phyloP scores from a whole-genome alignment of 2,113 vertebrate genomes.

The Numida meleagris region DNA sequence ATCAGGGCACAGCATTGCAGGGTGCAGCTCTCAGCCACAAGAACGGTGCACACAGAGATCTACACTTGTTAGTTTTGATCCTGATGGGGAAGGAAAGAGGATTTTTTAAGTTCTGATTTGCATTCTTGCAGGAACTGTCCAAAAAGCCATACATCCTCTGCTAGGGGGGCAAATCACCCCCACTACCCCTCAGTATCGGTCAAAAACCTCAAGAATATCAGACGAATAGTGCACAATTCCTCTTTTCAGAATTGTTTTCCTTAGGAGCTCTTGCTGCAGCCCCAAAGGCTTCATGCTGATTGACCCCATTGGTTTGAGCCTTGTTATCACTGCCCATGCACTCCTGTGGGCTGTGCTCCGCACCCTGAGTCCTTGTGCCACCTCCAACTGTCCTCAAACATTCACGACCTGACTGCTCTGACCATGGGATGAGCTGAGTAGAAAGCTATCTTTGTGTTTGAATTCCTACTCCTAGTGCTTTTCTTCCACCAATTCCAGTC shows the following conservation, averaged over 20 bases:
- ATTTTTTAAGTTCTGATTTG: neutral
- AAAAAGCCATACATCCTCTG: neutral
- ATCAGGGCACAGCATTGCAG: fast-evolving
- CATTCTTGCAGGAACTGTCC: neutral
- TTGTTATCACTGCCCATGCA: neutral
- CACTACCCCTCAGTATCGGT: neutral
- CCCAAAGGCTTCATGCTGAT: neutral
- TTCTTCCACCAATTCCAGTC: neutral
- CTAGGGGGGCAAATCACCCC: neutral
- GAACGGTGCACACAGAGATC: neutral
- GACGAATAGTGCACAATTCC: neutral
- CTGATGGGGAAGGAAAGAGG: neutral
- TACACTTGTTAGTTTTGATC: neutral
- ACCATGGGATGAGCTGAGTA: neutral
- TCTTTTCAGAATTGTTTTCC: neutral
- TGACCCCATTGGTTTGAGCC: neutral
- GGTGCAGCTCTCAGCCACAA: neutral
- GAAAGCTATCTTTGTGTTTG: neutral
- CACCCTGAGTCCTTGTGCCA: neutral
- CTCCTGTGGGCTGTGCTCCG: neutral
- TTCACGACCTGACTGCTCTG: neutral
- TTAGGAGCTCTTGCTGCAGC: neutral
- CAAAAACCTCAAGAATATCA: neutral
- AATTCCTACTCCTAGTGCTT: neutral
- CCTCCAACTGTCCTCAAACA: neutral